phyloP scores from a whole-genome alignment of 1,140 invertebrate species.

The Brachionus calyciflorus region DNA sequence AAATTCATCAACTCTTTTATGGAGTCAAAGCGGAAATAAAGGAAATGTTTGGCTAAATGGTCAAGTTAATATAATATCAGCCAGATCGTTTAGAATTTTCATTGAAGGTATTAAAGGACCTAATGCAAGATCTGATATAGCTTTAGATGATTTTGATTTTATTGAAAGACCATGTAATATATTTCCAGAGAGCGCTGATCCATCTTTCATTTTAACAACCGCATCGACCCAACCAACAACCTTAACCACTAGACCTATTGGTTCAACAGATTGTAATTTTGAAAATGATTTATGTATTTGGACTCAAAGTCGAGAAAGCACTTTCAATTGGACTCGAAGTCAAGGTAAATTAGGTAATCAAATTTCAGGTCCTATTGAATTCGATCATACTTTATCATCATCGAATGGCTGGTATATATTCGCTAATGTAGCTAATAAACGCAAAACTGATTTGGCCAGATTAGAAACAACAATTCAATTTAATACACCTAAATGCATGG shows the following conservation, averaged over 20 bases:
- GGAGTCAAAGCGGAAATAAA: constrained; percentile 46
- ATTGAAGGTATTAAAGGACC: constrained; percentile 52
- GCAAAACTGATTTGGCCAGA: constrained; percentile 8
- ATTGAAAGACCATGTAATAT: constrained; percentile 52
- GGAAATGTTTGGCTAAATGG: constrained; percentile 47
- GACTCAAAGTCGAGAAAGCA: not conserved
- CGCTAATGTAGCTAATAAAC: not conserved
- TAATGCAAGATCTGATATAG: constrained; percentile 52
- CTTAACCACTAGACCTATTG: constrained; percentile 46
- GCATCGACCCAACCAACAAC: constrained; percentile 33
- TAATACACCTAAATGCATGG: constrained; percentile 15
- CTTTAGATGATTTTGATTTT: constrained; percentile 56
- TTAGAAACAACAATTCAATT: not conserved
- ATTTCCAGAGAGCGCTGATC: constrained; percentile 51
- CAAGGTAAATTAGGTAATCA: constrained; percentile 27
- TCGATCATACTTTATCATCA: constrained; percentile 58
- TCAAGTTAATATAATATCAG: constrained; percentile 41
- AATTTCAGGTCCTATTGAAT: constrained; percentile 2
- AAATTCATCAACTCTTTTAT: constrained; percentile 1
- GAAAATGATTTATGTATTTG: constrained; percentile 49
- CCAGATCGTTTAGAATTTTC: constrained; percentile 49
- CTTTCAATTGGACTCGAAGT: constrained; percentile 11
- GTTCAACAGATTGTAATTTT: constrained; percentile 53
- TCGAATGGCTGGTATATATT: constrained; percentile 57
- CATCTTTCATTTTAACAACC: constrained; percentile 47